Base-by-base conservation (phyloP, 2,888 invertebrate species). In the Arrhopalites spinosus region DNA sequence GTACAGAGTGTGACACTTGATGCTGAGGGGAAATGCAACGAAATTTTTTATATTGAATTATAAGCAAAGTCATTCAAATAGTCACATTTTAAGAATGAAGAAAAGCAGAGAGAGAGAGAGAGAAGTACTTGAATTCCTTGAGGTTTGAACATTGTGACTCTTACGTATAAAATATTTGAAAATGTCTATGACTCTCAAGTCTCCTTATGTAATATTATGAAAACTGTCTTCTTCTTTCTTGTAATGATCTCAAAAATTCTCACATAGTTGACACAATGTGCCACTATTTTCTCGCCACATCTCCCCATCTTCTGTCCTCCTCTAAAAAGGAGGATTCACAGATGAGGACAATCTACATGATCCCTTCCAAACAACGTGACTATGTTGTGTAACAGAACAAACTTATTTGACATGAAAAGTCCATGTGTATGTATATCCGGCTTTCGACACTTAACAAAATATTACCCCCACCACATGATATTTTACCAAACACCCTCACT, bases 391-490 rank as follows among this genome's bases (percentile, higher is more conserved):
- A n/a, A n/a, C n/a, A n/a, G n/a, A n/a, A n/a, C n/a, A n/a, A n/a
- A n/a, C n/a, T n/a, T n/a, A n/a, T n/a, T n/a, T n/a, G n/a, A 20
- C 20, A 53, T 8, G 53, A 20, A 53, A 17, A 53, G 64, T 45
- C 47, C 63, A 64, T 43, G 72, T 47, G 29, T 63, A 63, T 47
- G 47, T 47, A 63, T 72, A 72, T 72, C 72, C 72, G 72, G 72
- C 47, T 63, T 72, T 72, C 72, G 63, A 72, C 72, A 72, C 72
- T 72, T 47, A 47, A 43, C 43, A 72, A 72, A 72, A 72, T 72
- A 45, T 63, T 47, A 29, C 47, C 20, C 43, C 23, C 30, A 53
- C 30, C 67, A 68, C 47, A 68, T 47, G 47, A 68, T 43, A 66
- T 66, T 23, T 17, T 8, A 20, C 53, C 3, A 20, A 59, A 23